phyloP scores from a whole-genome alignment of 2,113 vertebrate species.

The Euleptes europaea region DNA sequence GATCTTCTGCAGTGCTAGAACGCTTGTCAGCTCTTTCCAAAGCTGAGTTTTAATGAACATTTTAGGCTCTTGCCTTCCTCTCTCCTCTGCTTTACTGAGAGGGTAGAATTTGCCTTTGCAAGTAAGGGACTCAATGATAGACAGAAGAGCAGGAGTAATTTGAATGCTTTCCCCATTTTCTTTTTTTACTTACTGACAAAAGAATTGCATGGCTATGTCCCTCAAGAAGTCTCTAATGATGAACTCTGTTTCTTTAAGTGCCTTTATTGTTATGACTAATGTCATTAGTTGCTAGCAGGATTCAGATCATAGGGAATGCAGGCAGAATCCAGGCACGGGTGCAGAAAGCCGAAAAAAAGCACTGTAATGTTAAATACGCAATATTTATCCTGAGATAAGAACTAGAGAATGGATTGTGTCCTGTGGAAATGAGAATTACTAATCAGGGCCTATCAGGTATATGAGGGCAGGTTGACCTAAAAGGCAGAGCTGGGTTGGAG shows the following conservation, averaged over 20 bases:
- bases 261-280: neutral
- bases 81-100: slow-evolving; percentile 48
- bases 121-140: slow-evolving; percentile 35
- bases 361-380: neutral
- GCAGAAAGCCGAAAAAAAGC: neutral
- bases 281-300: neutral
- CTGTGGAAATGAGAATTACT: neutral
- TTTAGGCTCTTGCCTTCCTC: slow-evolving; percentile 40
- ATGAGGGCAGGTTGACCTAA: neutral
- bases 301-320: neutral
- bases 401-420: neutral
- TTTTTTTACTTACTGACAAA: slow-evolving; percentile 15
- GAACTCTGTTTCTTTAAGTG: neutral
- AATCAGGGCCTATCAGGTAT: neutral
- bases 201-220: neutral
- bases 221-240: neutral
- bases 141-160: slow-evolving; percentile 37
- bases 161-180: slow-evolving; percentile 45
- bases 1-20: slow-evolving; percentile 36
- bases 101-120: slow-evolving; percentile 39
- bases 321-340: neutral
- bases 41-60: slow-evolving; percentile 53
- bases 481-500: neutral
- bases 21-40: slow-evolving; percentile 56
- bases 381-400: neutral